Evolutionary conservation across 2,888 invertebrate genomes (phyloP).

Genomic region (Odontothrips loti): DNA sequence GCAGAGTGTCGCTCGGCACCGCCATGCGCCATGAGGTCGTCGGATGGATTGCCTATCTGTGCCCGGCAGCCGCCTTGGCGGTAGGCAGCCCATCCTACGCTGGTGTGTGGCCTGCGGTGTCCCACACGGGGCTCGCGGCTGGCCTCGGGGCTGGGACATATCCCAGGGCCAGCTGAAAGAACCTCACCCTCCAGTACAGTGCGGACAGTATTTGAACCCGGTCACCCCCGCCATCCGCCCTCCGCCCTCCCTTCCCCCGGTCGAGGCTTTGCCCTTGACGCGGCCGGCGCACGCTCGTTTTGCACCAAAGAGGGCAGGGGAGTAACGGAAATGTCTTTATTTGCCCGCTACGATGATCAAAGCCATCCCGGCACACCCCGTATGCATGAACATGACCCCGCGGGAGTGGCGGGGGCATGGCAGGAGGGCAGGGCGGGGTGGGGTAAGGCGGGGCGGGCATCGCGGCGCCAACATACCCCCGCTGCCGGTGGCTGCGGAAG

Average conservation of each 20-base stretch:
- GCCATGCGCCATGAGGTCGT: too few relatives aligned
- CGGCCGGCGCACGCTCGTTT: slow-evolving; percentile 6
- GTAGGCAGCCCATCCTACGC: too few relatives aligned
- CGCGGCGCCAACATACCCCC: neutral
- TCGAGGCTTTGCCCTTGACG: neutral
- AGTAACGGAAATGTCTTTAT: slow-evolving; percentile 23
- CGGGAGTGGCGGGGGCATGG: neutral
- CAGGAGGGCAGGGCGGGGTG: neutral
- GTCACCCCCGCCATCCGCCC: neutral
- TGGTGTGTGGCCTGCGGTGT: too few relatives aligned
- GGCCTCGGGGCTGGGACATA: too few relatives aligned
- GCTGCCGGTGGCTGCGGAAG: neutral
- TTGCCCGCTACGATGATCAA: slow-evolving; percentile 13
- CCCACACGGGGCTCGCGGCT: too few relatives aligned
- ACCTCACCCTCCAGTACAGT: too few relatives aligned
- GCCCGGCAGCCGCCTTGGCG: too few relatives aligned
- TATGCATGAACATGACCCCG: slow-evolving; percentile 16
- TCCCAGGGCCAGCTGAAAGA: too few relatives aligned
- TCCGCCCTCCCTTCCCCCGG: neutral
- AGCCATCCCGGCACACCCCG: neutral
- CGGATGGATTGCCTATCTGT: too few relatives aligned
- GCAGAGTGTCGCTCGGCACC: too few relatives aligned
- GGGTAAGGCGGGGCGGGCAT: neutral
- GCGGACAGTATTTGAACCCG: too few relatives aligned
- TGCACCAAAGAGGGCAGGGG: neutral